phyloP scores from a whole-genome alignment of 2,797 vertebrate genomes.

The Cossypha niveicapilla region DNA sequence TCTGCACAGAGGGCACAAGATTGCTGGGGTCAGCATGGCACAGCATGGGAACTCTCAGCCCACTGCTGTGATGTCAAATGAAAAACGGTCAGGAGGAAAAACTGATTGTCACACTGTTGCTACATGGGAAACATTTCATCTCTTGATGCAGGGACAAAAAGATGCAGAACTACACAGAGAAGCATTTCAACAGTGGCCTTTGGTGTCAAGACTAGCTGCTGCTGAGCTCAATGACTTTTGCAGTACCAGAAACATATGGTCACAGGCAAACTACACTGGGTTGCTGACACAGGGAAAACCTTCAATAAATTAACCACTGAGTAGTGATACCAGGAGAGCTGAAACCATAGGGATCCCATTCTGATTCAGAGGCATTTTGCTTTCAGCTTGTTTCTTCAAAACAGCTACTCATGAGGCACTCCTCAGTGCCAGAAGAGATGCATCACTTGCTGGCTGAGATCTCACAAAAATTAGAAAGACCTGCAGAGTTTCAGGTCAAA shows the following conservation, averaged over 20 bases:
- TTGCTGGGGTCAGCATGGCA: neutral
- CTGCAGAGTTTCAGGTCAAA: neutral
- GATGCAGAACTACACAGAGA: neutral
- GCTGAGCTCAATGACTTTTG: neutral
- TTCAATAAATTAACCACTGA: neutral
- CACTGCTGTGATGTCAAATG: neutral
- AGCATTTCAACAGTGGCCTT: neutral
- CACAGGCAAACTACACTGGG: neutral
- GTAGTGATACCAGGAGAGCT: neutral
- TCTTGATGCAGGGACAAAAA: neutral
- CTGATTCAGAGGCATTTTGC: neutral
- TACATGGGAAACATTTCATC: neutral
- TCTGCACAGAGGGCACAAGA: neutral
- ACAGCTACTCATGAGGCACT: neutral
- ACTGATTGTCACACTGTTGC: fast-evolving
- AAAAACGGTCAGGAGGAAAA: neutral
- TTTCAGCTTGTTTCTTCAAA: neutral
- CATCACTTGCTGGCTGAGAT: neutral
- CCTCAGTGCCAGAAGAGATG: neutral
- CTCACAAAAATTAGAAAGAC: neutral
- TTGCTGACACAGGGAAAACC: neutral
- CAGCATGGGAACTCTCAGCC: too few species aligned
- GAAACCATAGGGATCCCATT: neutral
- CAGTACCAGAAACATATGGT: neutral
- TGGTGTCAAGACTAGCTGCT: neutral